Evolutionary conservation across 2,888 invertebrate species (phyloP).

Genomic region (Agriopis aurantiaria): DNA sequence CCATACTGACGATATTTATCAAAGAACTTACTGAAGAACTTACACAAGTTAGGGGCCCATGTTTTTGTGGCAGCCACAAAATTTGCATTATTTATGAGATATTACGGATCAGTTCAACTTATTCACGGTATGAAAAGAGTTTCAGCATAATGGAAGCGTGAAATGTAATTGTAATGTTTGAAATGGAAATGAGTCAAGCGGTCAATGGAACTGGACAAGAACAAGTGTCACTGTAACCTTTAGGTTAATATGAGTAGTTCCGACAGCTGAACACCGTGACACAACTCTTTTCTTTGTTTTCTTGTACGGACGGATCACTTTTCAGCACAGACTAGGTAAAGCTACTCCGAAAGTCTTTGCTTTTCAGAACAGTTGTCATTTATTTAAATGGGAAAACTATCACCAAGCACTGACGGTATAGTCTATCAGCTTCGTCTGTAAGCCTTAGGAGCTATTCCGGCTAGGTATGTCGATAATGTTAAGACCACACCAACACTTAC

Average conservation of each 20-base stretch:
- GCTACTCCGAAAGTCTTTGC: too few species aligned
- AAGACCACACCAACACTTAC: too few species aligned
- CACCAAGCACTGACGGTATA: too few species aligned
- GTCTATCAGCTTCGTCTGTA: too few species aligned
- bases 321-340: too few species aligned
- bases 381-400: too few species aligned
- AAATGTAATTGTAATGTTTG: background rate
- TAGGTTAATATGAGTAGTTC: background rate
- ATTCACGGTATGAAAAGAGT: background rate
- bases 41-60: conserved; percentile 38
- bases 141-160: background rate
- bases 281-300: background rate
- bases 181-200: background rate
- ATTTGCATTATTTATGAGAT: conserved; percentile 1
- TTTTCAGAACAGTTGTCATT: too few species aligned
- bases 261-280: background rate
- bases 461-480: too few species aligned
- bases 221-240: background rate
- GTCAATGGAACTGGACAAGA: background rate
- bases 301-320: too few species aligned
- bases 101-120: background rate
- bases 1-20: too few species aligned
- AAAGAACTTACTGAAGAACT: too few species aligned
- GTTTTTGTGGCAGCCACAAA: conserved; percentile 38
- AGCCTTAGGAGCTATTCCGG: too few species aligned